Percentiles rank a stretch among this genome's conserved stretches.
These are phyloP conservation scores for Drosophila paramelanica DNA, from an alignment of 2,888 invertebrate genomes.

Conservation along the genomic window DNA sequence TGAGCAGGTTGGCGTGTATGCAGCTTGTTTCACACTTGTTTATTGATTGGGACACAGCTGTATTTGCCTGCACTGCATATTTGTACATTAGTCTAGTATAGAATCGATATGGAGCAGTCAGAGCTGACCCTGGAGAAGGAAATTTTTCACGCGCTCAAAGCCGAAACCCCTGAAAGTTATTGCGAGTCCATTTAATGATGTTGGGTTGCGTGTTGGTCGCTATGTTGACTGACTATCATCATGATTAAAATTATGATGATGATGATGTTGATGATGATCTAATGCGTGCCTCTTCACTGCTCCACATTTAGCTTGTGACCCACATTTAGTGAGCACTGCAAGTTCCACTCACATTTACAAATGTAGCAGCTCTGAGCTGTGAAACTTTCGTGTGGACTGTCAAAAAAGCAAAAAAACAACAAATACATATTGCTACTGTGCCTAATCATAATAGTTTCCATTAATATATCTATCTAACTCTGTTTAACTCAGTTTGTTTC, in stretches of 20 bases:
- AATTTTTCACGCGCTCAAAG: constrained; percentile 19
- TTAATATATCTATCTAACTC: constrained; percentile 24
- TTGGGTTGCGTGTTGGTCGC: constrained; percentile 63
- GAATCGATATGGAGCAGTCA: constrained; percentile 62
- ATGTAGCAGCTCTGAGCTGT: constrained; percentile 15
- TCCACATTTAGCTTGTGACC: constrained; percentile 60
- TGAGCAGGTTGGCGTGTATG: constrained; percentile 28
- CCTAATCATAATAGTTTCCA: constrained; percentile 14
- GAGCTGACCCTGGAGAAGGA: constrained; percentile 63
- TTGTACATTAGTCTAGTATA: constrained; percentile 31
- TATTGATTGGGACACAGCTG: constrained; percentile 57
- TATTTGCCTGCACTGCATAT: constrained; percentile 37
- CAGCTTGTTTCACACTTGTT: constrained; percentile 44
- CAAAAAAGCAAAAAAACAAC: constrained; percentile 11
- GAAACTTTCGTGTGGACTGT: constrained; percentile 19
- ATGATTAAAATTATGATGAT: constrained; percentile 3
- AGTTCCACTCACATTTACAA: constrained; percentile 24
- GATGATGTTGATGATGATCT: constrained; percentile 51
- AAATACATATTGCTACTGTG: constrained; percentile 10
- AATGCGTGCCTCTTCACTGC: constrained; percentile 47
- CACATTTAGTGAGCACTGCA: constrained; percentile 45
- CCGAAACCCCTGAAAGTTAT: constrained; percentile 23
- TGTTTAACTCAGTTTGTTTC: constrained; percentile 10
- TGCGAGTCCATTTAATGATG: constrained; percentile 35
- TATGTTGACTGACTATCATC: constrained; percentile 12